These are phyloP conservation scores for Globodera ellingtonae DNA, from an alignment of 1,140 invertebrate genomes.

Conservation along the genomic window DNA sequence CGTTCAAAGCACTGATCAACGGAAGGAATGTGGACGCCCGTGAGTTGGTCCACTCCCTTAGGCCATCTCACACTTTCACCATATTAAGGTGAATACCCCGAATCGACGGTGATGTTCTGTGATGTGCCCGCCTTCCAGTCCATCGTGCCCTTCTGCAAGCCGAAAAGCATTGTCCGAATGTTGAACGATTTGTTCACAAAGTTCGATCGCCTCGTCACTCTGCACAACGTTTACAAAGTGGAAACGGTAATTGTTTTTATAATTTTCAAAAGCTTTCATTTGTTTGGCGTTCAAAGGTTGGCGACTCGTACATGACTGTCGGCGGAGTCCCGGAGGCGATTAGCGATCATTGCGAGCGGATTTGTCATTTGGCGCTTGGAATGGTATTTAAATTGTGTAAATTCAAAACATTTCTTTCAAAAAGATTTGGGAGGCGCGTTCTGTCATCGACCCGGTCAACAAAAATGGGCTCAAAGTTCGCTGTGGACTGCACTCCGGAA, in stretches of 20 bases:
- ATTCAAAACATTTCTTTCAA: background rate
- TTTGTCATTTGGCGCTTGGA: slow-evolving; percentile 75
- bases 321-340: slow-evolving; percentile 91
- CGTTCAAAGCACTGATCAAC: slow-evolving; percentile 61
- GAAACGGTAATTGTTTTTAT: slow-evolving; percentile 76
- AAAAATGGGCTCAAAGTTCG: slow-evolving; percentile 54
- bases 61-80: background rate
- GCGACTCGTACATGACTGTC: slow-evolving; percentile 98
- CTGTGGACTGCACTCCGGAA: slow-evolving; percentile 60
- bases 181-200: slow-evolving; percentile 94
- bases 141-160: slow-evolving; percentile 58
- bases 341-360: slow-evolving; percentile 85
- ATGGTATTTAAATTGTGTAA: slow-evolving; percentile 38
- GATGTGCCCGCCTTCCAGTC: slow-evolving; percentile 58
- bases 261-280: slow-evolving; percentile 22
- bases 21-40: slow-evolving; percentile 57
- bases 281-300: slow-evolving; percentile 68
- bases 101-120: slow-evolving; percentile 61
- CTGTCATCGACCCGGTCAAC: slow-evolving; percentile 56
- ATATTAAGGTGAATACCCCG: slow-evolving; percentile 56
- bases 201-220: slow-evolving; percentile 74
- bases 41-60: slow-evolving; percentile 35
- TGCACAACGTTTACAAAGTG: slow-evolving; percentile 74
- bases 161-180: slow-evolving; percentile 79
- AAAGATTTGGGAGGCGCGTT: slow-evolving; percentile 62